These are phyloP conservation scores for Aleiodes alternator DNA, from an alignment of 2,888 invertebrate genomes.

Conservation along the genomic window DNA sequence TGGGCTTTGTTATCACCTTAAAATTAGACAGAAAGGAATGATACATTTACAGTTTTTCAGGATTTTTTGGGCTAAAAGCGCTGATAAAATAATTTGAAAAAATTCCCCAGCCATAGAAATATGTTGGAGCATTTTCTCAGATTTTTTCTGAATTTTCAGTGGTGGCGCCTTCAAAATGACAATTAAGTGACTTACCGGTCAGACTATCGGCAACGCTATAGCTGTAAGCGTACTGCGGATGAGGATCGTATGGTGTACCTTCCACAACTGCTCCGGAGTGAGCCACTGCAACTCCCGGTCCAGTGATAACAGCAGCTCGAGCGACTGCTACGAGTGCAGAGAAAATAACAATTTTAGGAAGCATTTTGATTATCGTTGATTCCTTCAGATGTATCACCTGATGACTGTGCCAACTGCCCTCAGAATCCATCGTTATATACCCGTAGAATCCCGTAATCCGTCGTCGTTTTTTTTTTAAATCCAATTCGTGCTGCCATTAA, in stretches of 20 bases:
- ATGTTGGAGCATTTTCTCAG: too few relatives aligned
- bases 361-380: constrained; percentile 57
- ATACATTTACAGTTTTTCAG: too few relatives aligned
- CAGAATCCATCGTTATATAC: constrained; percentile 57
- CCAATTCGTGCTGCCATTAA: constrained; percentile 48
- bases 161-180: too few relatives aligned
- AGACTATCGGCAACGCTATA: constrained; percentile 70
- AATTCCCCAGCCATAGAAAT: too few relatives aligned
- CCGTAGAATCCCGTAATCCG: constrained; percentile 58
- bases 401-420: constrained; percentile 54
- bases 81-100: too few relatives aligned
- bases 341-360: constrained; percentile 63
- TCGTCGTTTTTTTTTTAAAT: constrained; percentile 53
- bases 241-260: constrained; percentile 66
- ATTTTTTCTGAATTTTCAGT: too few relatives aligned
- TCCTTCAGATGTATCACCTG: constrained; percentile 44
- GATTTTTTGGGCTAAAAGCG: too few relatives aligned
- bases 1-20: constrained; percentile 72
- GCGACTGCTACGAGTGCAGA: constrained; percentile 61
- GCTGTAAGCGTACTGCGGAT: constrained; percentile 70
- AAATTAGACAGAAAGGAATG: neutral
- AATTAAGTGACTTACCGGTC: constrained; percentile 62
- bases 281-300: constrained; percentile 63
- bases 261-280: constrained; percentile 59
- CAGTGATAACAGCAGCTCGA: constrained; percentile 62